phyloP scores from a whole-genome alignment of 2,113 vertebrate species.

The Mungos mungo region DNA sequence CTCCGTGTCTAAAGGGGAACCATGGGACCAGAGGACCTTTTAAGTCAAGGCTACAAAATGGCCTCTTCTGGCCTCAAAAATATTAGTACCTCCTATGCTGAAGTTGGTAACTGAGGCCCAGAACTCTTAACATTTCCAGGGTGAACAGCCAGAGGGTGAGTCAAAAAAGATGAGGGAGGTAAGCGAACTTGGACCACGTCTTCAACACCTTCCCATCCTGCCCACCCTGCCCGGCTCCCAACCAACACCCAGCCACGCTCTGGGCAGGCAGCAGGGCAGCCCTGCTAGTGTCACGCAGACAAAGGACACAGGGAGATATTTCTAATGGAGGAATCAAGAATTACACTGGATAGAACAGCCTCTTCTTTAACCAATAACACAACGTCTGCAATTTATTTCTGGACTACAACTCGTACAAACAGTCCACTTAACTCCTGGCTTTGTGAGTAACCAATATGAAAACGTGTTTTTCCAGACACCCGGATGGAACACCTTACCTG shows the following conservation, averaged over 20 bases:
- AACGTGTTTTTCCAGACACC: background rate
- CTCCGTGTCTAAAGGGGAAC: background rate
- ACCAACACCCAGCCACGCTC: rapidly evolving
- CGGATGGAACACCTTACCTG: background rate
- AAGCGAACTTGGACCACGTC: background rate
- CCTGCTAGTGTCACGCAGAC: rapidly evolving
- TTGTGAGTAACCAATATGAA: background rate
- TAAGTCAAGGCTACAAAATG: background rate
- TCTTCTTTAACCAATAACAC: background rate
- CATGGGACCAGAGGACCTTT: background rate
- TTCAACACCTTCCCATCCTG: background rate
- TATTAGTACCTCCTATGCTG: background rate
- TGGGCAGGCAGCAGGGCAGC: background rate
- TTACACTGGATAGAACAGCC: no score
- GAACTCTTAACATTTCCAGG: background rate
- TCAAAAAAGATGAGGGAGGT: background rate
- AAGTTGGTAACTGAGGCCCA: background rate
- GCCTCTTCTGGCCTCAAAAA: background rate
- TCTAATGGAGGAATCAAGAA: background rate
- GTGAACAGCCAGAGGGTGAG: background rate
- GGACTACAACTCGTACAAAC: background rate
- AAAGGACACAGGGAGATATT: background rate
- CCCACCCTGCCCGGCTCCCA: background rate
- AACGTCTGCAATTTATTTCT: background rate
- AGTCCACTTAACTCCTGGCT: background rate